Conservation (phyloP, 2,797 vertebrate genomes). For the Yasuhikotakia modesta region DNA sequence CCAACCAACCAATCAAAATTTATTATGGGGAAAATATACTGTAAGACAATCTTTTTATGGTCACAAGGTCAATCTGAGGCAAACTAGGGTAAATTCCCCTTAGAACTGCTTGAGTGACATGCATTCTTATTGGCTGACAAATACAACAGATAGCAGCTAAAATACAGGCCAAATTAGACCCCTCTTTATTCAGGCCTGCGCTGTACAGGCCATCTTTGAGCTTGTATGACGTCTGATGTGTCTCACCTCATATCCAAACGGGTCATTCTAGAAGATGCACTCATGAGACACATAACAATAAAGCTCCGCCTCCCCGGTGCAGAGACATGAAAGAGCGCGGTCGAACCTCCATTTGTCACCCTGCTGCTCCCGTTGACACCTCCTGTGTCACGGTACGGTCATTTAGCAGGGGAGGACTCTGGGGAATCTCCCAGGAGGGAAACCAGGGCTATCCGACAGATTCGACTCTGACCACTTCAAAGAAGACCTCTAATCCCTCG, state of each 20-base stretch:
- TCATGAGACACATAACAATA: constrained; percentile 25
- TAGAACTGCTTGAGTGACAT: neutral
- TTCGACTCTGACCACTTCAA: constrained; percentile 22
- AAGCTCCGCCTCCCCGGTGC: constrained; percentile 3
- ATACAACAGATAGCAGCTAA: neutral
- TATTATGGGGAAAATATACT: too few species aligned
- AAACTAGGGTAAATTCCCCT: neutral
- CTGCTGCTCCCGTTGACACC: constrained; percentile 27
- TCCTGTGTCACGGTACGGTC: constrained; percentile 35
- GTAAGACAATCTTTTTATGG: too few species aligned
- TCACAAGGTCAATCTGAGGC: too few species aligned
- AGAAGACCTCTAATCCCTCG: neutral
- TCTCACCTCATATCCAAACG: constrained; percentile 30
- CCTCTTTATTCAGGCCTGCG: neutral
- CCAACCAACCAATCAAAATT: too few species aligned
- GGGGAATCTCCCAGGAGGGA: constrained; percentile 7
- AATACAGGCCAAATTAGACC: neutral
- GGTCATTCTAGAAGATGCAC: constrained; percentile 1
- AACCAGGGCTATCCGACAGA: constrained; percentile 12
- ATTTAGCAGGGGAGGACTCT: constrained; percentile 20
- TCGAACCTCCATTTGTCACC: constrained; percentile 36
- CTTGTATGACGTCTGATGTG: constrained; percentile 9
- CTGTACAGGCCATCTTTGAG: neutral
- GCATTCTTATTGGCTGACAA: neutral
- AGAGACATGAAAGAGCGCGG: constrained; percentile 26